phyloP scores from a whole-genome alignment of 2,797 vertebrate species.

The Phaenicophaeus curvirostris region DNA sequence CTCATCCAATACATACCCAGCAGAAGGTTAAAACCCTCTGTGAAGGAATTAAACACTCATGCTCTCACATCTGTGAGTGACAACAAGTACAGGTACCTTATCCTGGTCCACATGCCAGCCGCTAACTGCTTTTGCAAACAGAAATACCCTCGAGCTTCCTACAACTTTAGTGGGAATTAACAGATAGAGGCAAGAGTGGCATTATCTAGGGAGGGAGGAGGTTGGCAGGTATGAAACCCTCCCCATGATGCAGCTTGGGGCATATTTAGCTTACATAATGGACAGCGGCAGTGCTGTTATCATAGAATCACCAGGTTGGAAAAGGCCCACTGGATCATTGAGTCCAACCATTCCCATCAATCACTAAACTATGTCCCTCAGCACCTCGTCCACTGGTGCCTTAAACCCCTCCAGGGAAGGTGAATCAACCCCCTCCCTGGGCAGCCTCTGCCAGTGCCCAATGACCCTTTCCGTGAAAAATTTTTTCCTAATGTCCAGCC shows the following conservation, averaged over 20 bases:
- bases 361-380: too few species aligned
- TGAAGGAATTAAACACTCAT: not conserved
- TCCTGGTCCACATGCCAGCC: not conserved
- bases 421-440: too few species aligned
- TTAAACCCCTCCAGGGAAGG: too few species aligned
- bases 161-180: not conserved
- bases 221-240: not conserved
- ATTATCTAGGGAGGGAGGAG: not conserved
- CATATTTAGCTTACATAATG: not conserved
- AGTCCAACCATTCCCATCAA: too few species aligned
- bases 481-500: too few species aligned
- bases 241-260: rapidly evolving
- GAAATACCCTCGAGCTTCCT: not conserved
- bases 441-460: too few species aligned
- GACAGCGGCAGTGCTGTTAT: not conserved
- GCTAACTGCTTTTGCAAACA: not conserved
- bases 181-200: not conserved
- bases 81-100: not conserved
- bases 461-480: too few species aligned
- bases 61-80: not conserved
- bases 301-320: too few species aligned
- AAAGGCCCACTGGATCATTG: too few species aligned
- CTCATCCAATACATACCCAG: not conserved
- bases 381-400: too few species aligned
- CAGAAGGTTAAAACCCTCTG: not conserved